phyloP scores from a whole-genome alignment of 1,140 invertebrate species.

The Lycorma delicatula region DNA sequence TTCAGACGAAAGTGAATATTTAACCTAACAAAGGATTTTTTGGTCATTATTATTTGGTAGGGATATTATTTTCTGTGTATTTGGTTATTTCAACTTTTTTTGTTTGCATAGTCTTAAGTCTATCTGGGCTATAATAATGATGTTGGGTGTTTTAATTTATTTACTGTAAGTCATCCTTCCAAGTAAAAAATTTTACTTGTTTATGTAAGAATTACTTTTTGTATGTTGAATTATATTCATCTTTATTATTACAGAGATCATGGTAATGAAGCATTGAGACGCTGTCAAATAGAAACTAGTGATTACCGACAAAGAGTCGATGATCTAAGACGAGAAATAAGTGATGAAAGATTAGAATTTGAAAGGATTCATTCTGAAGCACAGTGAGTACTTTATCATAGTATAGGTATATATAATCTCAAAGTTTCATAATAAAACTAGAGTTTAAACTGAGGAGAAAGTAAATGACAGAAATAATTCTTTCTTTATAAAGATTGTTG shows the following conservation, averaged over 20 bases:
- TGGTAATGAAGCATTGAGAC: constrained; percentile 42
- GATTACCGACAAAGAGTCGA: constrained; percentile 45
- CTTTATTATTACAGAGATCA: constrained; percentile 35
- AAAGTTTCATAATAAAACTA: too few relatives aligned
- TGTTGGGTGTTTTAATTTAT: background rate
- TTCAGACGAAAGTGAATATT: too few relatives aligned
- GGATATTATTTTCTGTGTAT: too few relatives aligned
- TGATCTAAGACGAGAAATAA: constrained; percentile 45
- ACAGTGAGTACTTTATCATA: too few relatives aligned
- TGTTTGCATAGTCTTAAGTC: background rate
- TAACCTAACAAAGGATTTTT: too few relatives aligned
- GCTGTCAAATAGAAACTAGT: constrained; percentile 45
- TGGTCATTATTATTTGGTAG: too few relatives aligned
- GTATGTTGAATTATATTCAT: background rate
- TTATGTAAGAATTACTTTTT: constrained; percentile 1
- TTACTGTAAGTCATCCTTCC: background rate
- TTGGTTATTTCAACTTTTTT: background rate
- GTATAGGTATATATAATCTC: too few relatives aligned
- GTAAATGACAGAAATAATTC: too few relatives aligned
- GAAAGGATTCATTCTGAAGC: too few relatives aligned
- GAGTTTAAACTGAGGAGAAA: too few relatives aligned
- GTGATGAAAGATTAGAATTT: constrained; percentile 44
- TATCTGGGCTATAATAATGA: background rate
- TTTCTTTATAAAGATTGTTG: too few relatives aligned
- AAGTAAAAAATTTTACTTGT: background rate